A percentile compares a stretch with the other conserved stretches of the same genome.
These are phyloP conservation scores for Leptopilina drosophilae DNA, from an alignment of 2,888 invertebrate species.

Conservation along the genomic window DNA sequence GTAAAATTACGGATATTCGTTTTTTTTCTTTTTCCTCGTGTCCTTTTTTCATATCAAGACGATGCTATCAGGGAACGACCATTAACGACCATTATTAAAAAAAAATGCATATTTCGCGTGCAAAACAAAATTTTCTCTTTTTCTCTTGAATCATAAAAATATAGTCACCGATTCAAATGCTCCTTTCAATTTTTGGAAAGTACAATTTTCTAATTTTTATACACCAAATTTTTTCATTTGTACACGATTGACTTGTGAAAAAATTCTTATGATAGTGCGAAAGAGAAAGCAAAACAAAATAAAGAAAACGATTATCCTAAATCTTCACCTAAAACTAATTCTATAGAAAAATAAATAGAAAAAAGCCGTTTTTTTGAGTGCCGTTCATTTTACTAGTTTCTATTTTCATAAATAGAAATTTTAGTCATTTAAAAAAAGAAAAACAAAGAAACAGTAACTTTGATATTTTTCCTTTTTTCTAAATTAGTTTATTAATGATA, in stretches of 20 bases:
- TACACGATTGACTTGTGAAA: background rate
- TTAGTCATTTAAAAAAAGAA: background rate
- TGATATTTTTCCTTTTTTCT: no score
- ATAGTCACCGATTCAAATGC: slow-evolving; percentile 58
- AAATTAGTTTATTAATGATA: no score
- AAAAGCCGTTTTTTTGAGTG: slow-evolving; percentile 23
- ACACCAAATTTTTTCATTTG: no score
- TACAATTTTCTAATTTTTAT: slow-evolving; percentile 57
- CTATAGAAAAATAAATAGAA: slow-evolving; percentile 35
- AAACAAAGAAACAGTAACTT: no score
- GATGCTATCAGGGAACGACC: slow-evolving; percentile 74
- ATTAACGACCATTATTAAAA: slow-evolving; percentile 41
- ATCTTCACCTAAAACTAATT: background rate
- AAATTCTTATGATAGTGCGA: no score
- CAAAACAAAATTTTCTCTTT: no score
- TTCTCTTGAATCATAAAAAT: slow-evolving; percentile 43
- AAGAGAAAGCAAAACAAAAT: background rate
- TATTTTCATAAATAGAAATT: background rate
- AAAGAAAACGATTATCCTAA: slow-evolving; percentile 38
- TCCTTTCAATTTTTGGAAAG: slow-evolving; percentile 66
- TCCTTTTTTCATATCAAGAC: slow-evolving; percentile 59
- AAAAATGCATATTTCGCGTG: background rate
- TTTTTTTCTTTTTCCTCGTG: slow-evolving; percentile 50
- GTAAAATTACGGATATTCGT: slow-evolving; percentile 71
- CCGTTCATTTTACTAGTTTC: slow-evolving; percentile 10